Evolutionary conservation across 2,797 vertebrate genomes (phyloP).

Genomic region (Toxotes lorentzi): DNA sequence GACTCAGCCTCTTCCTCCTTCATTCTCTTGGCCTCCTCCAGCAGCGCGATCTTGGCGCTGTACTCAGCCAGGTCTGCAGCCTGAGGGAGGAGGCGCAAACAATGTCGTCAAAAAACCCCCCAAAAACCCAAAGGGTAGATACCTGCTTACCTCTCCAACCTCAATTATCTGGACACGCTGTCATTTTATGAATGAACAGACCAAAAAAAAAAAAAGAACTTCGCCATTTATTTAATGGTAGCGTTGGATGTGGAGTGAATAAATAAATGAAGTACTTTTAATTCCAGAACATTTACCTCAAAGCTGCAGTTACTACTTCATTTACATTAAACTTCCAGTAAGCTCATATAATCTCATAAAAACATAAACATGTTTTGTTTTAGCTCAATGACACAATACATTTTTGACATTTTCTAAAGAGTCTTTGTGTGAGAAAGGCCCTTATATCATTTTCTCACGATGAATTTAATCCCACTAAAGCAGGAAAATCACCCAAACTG

Average conservation of each 20-base stretch:
- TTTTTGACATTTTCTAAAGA: not conserved
- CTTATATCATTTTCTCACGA: not conserved
- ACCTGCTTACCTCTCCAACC: conserved; percentile 9
- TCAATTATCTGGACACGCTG: conserved; percentile 5
- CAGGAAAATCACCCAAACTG: conserved; percentile 18
- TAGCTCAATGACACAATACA: not conserved
- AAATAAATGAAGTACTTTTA: not conserved
- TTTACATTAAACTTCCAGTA: not conserved
- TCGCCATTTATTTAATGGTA: not conserved
- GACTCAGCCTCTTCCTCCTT: conserved; percentile 94
- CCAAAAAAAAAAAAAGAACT: not conserved
- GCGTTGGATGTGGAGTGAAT: not conserved
- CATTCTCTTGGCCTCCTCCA: conserved; percentile 91
- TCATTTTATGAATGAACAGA: conserved; percentile 24
- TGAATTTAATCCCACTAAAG: not conserved
- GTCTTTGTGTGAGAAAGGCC: conserved; percentile 9
- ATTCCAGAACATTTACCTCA: not conserved
- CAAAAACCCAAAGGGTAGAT: conserved; percentile 11
- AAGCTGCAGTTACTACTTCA: not conserved
- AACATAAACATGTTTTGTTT: not conserved
- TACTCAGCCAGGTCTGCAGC: conserved; percentile 93
- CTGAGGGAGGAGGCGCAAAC: conserved; percentile 74
- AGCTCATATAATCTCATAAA: not conserved
- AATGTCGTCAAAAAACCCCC: not conserved
- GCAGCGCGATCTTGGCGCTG: conserved; percentile 89